These are phyloP conservation scores for Zaprionus nigranus DNA, from an alignment of 1,140 invertebrate genomes.

Conservation along the genomic window DNA sequence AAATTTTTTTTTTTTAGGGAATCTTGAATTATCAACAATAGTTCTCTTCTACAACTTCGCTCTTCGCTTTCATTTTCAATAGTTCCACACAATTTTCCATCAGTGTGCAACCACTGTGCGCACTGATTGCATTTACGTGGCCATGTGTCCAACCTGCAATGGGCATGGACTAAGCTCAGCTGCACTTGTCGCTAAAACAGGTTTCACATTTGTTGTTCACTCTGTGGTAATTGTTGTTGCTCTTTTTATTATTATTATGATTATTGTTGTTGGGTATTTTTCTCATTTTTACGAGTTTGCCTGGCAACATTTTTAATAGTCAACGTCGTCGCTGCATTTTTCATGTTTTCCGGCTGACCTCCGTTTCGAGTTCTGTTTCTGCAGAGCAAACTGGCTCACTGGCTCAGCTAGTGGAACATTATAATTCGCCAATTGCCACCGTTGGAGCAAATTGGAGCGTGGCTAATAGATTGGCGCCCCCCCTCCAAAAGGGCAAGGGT, in stretches of 20 bases:
- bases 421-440: constrained; percentile 75
- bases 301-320: constrained; percentile 67
- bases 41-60: too few species aligned
- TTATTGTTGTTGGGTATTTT: constrained; percentile 37
- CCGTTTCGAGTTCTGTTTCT: constrained; percentile 42
- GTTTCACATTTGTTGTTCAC: constrained; percentile 50
- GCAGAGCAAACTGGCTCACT: too few species aligned
- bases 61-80: too few species aligned
- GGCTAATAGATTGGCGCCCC: constrained; percentile 41
- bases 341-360: constrained; percentile 81
- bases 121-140: constrained; percentile 56
- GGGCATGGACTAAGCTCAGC: constrained; percentile 57
- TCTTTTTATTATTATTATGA: constrained; percentile 43
- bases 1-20: too few species aligned
- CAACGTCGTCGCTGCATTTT: constrained; percentile 64
- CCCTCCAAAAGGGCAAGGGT: constrained; percentile 66
- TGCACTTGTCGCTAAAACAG: constrained; percentile 76
- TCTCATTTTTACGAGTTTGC: constrained; percentile 36
- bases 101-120: constrained; percentile 37
- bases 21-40: too few species aligned
- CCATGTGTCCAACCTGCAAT: constrained; percentile 76
- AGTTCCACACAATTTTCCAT: background rate
- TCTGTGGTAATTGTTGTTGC: constrained; percentile 34
- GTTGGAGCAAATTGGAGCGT: constrained; percentile 61
- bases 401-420: constrained; percentile 37